Base-by-base conservation (phyloP, 2,113 vertebrate species). In the Piprites chloris region DNA sequence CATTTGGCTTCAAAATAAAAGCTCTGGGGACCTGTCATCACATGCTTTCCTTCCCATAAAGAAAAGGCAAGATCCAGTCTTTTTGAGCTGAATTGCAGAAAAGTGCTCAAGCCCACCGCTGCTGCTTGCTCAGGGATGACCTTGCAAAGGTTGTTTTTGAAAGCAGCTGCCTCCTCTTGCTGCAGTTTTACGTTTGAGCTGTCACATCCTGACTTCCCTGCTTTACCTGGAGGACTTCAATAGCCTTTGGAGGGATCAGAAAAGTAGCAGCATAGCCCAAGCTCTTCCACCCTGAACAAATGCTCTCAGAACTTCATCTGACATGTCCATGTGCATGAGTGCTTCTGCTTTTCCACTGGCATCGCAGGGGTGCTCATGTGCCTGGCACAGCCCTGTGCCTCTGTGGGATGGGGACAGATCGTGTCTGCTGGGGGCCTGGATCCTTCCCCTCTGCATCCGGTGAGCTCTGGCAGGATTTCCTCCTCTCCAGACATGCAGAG, bases 1-100 rank as follows among this genome's bases (percentile, higher is more conserved):
- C 79, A 93, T 94, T 95, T 93, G 85, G 78, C 93, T 96, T 95
- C 94, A 96, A 86, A 96, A 97, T 83, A 93, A 94, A 95, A 96
- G 94, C 95, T 89, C 95, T 55, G 39, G 89, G 67, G 94, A 93
- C 78, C 32, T 83, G 63, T 63, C 87, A 93, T 88, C 87, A 88
- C 82, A 85, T 23, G 71, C 63, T 73, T 94, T 74, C 75, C 63
- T 91, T 85, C 82, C 59, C 62, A 52, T 66, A 93, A 91, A 91
- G 66, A 63, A 79, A 91, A 81, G 68, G 78, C 46, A 83, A 95
- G 71, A 91, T 73, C 78, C 82, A 79, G 71, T 18, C 53, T 95
- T 93, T 89, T 83, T 26, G 22, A 95, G 82, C 59, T 58, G 81
- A 94, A 93, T 76, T 62, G 74, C 67, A 87, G 50, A 83, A 75